Percentiles rank a stretch among this genome's conserved stretches.
Conservation (phyloP, 1,140 invertebrate species). For the Euborellia annulipes region DNA sequence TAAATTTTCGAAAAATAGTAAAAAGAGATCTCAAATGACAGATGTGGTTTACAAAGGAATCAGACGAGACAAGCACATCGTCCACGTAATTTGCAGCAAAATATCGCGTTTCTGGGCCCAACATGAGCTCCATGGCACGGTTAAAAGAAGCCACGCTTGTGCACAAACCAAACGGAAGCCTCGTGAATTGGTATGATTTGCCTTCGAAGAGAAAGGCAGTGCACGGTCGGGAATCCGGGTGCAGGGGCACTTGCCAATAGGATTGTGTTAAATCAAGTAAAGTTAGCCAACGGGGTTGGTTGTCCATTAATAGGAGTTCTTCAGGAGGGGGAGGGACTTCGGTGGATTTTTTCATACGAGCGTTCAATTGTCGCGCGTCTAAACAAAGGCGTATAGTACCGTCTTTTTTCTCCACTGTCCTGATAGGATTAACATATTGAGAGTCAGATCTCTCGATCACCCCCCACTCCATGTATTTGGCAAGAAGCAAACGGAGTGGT, state of each 20-base stretch:
- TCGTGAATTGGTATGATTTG: slow-evolving; percentile 20
- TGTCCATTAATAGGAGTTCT: slow-evolving; percentile 16
- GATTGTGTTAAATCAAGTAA: slow-evolving; percentile 21
- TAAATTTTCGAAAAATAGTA: slow-evolving; percentile 9
- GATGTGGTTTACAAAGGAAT: slow-evolving; percentile 14
- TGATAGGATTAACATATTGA: slow-evolving; percentile 22
- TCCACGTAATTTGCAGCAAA: slow-evolving; percentile 1
- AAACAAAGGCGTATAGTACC: slow-evolving; percentile 20
- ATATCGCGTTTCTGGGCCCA: background rate
- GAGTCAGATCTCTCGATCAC: slow-evolving; percentile 18
- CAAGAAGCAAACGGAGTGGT: slow-evolving; percentile 10
- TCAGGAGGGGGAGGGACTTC: background rate
- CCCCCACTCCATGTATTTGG: slow-evolving; percentile 12
- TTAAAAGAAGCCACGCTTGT: slow-evolving; percentile 13
- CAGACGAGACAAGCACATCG: slow-evolving; percentile 16
- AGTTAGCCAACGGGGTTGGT: slow-evolving; percentile 17
- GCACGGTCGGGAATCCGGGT: slow-evolving; percentile 17
- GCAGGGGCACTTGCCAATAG: slow-evolving; percentile 25
- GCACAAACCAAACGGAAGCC: slow-evolving; percentile 19
- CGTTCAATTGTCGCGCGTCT: slow-evolving; percentile 22
- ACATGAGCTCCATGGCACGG: background rate
- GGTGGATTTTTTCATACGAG: slow-evolving; percentile 17
- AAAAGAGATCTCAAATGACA: slow-evolving; percentile 13
- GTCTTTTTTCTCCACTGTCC: slow-evolving; percentile 19
- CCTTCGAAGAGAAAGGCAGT: slow-evolving; percentile 23